These are phyloP conservation scores for Limnephilus lunatus DNA, from an alignment of 2,888 invertebrate species.

Conservation along the genomic window DNA sequence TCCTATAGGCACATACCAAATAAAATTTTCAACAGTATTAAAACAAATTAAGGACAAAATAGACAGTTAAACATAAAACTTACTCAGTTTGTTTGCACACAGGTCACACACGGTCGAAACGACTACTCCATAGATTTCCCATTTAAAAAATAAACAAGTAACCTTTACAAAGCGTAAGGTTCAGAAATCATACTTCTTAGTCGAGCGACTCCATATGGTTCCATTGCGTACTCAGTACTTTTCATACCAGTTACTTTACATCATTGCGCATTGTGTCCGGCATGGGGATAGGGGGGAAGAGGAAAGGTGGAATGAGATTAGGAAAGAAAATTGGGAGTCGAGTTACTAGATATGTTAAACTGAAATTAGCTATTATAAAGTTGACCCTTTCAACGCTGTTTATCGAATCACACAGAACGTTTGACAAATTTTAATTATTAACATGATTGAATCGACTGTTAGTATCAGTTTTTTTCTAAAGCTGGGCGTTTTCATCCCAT, in stretches of 20 bases:
- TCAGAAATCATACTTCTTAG: slow-evolving; percentile 82
- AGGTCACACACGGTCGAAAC: slow-evolving; percentile 62
- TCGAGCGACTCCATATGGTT: slow-evolving; percentile 84
- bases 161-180: slow-evolving; percentile 29
- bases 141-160: slow-evolving; percentile 58
- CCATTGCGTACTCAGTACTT: slow-evolving; percentile 68
- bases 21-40: too few relatives aligned
- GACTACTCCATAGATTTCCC: slow-evolving; percentile 88
- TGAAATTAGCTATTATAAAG: too few relatives aligned
- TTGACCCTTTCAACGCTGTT: too few relatives aligned
- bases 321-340: too few relatives aligned
- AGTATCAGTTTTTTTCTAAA: too few relatives aligned
- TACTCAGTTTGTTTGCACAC: not conserved
- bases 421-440: too few relatives aligned
- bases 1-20: too few relatives aligned
- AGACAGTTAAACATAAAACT: not conserved
- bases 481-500: too few relatives aligned
- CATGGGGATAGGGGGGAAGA: not conserved
- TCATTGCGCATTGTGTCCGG: slow-evolving; percentile 38
- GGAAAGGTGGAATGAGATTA: not conserved
- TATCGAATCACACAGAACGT: too few relatives aligned
- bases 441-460: too few relatives aligned
- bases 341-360: too few relatives aligned
- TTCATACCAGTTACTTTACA: slow-evolving; percentile 60
- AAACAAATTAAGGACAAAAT: not conserved